A percentile compares a stretch with the other conserved stretches of the same genome.
These are phyloP conservation scores for Ardeotis arabs DNA, from an alignment of 2,113 vertebrate species.

Conservation along the genomic window DNA sequence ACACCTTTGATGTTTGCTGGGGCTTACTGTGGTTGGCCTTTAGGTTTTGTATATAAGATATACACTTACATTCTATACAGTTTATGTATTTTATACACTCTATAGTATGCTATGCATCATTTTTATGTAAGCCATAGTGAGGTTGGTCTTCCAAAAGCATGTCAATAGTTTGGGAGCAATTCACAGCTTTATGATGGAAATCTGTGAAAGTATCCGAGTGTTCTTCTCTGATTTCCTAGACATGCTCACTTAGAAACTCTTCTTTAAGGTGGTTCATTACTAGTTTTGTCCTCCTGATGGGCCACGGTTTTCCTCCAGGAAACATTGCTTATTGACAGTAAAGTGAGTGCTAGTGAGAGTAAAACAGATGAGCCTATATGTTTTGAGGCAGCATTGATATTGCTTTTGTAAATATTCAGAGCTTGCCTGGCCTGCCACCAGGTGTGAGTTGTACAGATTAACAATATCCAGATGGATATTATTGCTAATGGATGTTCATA, in stretches of 20 bases:
- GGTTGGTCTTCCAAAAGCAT: background rate
- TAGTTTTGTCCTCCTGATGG: background rate
- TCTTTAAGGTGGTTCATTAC: background rate
- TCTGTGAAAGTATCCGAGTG: background rate
- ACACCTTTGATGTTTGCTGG: background rate
- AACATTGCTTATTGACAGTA: background rate
- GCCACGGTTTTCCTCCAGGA: background rate
- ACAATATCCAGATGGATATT: background rate
- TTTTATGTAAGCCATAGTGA: background rate
- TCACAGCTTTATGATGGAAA: background rate
- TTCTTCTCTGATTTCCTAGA: background rate
- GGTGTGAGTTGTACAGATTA: background rate
- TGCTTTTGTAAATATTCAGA: background rate
- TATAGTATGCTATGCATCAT: accelerated
- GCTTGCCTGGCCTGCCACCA: background rate
- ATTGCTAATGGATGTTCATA: background rate
- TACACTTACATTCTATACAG: background rate
- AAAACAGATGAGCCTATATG: background rate
- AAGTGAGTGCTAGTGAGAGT: background rate
- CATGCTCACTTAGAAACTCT: background rate
- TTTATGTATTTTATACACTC: background rate
- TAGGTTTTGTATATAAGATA: background rate
- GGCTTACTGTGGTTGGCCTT: background rate
- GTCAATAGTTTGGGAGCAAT: background rate
- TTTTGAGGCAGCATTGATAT: background rate